Percentiles rank a stretch among this genome's conserved stretches.
Conservation (phyloP, 2,888 invertebrate species). For the Macaria liturata region DNA sequence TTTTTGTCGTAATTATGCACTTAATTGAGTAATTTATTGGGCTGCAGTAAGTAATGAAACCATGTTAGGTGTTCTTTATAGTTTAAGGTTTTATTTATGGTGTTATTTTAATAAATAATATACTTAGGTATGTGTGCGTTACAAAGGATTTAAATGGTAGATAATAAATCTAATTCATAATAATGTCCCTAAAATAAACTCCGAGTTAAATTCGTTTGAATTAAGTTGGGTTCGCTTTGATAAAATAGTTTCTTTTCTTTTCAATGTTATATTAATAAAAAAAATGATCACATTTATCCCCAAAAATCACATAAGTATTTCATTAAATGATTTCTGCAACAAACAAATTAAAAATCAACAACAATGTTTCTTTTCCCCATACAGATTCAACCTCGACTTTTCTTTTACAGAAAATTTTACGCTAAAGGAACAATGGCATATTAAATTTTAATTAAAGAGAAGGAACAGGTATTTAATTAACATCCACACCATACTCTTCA, state of each 20-base stretch:
- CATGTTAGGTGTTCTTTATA: conserved; percentile 15
- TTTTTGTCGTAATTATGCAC: conserved; percentile 60
- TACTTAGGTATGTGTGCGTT: too few species aligned
- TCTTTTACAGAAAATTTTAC: conserved; percentile 20
- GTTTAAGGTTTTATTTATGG: background rate
- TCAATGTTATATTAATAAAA: too few species aligned
- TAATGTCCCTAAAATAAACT: too few species aligned
- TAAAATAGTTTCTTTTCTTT: too few species aligned
- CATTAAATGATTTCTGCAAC: too few species aligned
- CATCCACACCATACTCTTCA: conserved; percentile 18
- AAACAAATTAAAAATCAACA: background rate
- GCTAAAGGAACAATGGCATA: conserved; percentile 23
- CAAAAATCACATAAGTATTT: too few species aligned
- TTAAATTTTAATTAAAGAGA: conserved; percentile 28
- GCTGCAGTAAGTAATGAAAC: conserved; percentile 47
- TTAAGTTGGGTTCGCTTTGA: too few species aligned
- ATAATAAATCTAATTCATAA: too few species aligned
- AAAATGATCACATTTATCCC: too few species aligned
- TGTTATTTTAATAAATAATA: conserved; percentile 1
- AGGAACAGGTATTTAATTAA: conserved; percentile 19
- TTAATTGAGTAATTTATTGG: conserved; percentile 68
- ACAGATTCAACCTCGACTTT: conserved; percentile 10
- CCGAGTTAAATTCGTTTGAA: too few species aligned
- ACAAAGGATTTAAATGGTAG: too few species aligned
- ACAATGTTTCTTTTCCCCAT: background rate